phyloP scores from a whole-genome alignment of 2,888 invertebrate species.

The Heliconius sara region DNA sequence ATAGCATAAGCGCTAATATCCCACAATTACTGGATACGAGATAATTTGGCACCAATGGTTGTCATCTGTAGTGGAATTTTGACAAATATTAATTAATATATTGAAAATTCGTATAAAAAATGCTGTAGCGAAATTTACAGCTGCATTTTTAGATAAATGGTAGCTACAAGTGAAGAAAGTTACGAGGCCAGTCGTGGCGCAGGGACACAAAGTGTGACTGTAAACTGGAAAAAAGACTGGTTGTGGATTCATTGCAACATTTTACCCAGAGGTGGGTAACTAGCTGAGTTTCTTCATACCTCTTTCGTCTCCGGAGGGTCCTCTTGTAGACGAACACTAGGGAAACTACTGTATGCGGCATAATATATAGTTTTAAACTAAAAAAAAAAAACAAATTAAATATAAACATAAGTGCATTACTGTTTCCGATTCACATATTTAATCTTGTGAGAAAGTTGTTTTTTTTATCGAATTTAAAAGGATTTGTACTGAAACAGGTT shows the following conservation, averaged over 20 bases:
- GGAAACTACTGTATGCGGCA: not conserved
- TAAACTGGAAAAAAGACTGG: too few relatives aligned
- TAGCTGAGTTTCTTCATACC: too few relatives aligned
- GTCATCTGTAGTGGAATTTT: constrained; percentile 57
- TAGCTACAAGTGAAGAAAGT: too few relatives aligned
- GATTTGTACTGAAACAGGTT: not conserved
- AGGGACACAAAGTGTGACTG: too few relatives aligned
- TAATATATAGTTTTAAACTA: not conserved
- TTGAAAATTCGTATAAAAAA: not conserved
- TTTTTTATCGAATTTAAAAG: not conserved
- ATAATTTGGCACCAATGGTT: constrained; percentile 53
- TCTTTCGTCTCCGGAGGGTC: too few relatives aligned
- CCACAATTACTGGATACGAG: constrained; percentile 48
- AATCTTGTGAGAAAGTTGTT: constrained; percentile 40
- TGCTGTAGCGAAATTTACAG: too few relatives aligned
- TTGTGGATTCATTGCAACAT: too few relatives aligned
- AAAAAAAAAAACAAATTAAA: not conserved
- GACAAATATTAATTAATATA: constrained; percentile 62
- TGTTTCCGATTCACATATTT: constrained; percentile 55
- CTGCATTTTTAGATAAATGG: too few relatives aligned
- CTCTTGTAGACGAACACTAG: not conserved
- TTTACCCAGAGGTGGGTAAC: too few relatives aligned
- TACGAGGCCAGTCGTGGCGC: too few relatives aligned
- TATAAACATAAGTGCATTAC: constrained; percentile 33
- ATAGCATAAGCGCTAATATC: constrained; percentile 44